Evolutionary conservation across 2,888 invertebrate species (phyloP), one percentile per base, ranked within the genome.

Genomic region (Patella pellucida): DNA sequence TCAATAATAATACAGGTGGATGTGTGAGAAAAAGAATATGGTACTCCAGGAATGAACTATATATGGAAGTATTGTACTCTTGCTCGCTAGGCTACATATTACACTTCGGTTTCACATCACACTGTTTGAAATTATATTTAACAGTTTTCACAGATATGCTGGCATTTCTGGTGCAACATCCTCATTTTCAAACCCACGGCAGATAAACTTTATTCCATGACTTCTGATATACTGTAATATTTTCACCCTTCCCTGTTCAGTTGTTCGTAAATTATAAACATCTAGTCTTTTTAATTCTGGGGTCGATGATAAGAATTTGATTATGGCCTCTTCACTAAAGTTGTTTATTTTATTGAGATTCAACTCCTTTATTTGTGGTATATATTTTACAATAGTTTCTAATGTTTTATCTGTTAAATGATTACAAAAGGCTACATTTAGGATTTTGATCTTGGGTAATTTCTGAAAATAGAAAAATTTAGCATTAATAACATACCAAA

Each of bases 381-480:
- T 79, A 73, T 83, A 78, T 79, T 83, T 85, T 54, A 72, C 71
- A 62, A 89, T 73, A 7, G 84, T 78, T 7, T 76, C 72, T 15
- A 88, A 67, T 5, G 85, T 78, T 51, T 83, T 80, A 74, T 87
- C 86, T 16, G 87, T 89, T 41, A 89, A 54, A 78, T 89, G 87
- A 71, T 81, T 82, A 79, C 89, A 89, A 1, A 83, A 82, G 31
- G 85, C 79, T 52, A 89, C 72, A 76, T 84, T 87, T 16, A 89
- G 77, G 3, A 82, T 83, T 75, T 86, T 83, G 68, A 89, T 78
- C 0, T 81, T 50, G 7, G 83, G 80, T 16, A 88, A 75, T 79
- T 87, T 88, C 89, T 89, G 87, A 51, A 85, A 81, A 54, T 19
- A 62, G 4, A 62, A 62, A 62, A 7, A 62, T 16, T 41, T 41